Conservation (phyloP, 2,888 invertebrate species). For the Drosophila meridionalis region DNA sequence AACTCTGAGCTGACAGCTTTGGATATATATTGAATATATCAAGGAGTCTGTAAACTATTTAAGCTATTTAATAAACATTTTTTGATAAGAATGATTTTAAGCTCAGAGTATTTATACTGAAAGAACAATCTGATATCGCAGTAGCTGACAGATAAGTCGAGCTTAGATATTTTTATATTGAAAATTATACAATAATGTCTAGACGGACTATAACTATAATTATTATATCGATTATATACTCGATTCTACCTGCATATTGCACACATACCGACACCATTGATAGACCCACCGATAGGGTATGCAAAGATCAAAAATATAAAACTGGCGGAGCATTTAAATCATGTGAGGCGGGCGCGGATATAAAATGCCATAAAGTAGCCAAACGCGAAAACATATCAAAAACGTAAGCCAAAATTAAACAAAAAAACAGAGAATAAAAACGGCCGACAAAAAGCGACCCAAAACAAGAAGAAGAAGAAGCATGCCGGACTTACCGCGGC, state of each 20-base stretch:
- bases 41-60: too few species aligned
- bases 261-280: not conserved
- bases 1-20: not conserved
- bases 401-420: slow-evolving; percentile 68
- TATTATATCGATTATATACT: not conserved
- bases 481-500: slow-evolving; percentile 89
- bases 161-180: too few species aligned
- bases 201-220: not conserved
- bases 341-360: slow-evolving; percentile 52
- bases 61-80: too few species aligned
- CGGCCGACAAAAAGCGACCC: slow-evolving; percentile 41
- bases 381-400: slow-evolving; percentile 53
- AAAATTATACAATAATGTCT: not conserved
- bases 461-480: slow-evolving; percentile 55
- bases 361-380: slow-evolving; percentile 52
- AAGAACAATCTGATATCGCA: not conserved
- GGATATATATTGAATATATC: not conserved
- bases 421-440: not conserved
- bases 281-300: not conserved
- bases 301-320: slow-evolving; percentile 23
- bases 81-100: too few species aligned
- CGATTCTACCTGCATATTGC: not conserved
- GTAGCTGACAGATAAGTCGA: too few species aligned
- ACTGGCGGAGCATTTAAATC: slow-evolving; percentile 61
- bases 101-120: too few species aligned